phyloP scores from a whole-genome alignment of 2,113 vertebrate genomes.

The Calyptomena viridis region DNA sequence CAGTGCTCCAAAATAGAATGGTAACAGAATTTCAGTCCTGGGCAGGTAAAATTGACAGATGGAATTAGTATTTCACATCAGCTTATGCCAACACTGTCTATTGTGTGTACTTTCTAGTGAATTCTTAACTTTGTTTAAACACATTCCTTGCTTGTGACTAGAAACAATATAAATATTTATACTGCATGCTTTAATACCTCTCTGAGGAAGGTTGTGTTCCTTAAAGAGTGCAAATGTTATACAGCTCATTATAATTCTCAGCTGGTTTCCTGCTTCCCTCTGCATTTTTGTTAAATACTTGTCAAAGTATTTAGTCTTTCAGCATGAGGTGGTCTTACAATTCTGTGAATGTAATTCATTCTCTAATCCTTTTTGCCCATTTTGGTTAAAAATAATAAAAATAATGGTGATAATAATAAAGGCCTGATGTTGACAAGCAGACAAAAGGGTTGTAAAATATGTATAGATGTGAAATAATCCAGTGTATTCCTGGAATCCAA shows the following conservation, averaged over 20 bases:
- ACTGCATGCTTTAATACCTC: constrained; percentile 2
- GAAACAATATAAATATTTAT: constrained; percentile 35
- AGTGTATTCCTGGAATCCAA: not conserved
- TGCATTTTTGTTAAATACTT: constrained; percentile 38
- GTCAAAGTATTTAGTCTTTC: constrained; percentile 1
- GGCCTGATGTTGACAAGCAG: not conserved
- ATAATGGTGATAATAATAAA: not conserved
- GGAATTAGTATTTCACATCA: not conserved
- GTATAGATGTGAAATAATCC: not conserved
- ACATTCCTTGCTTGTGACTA: not conserved
- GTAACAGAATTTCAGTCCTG: not conserved
- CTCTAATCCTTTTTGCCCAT: not conserved
- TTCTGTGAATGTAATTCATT: not conserved
- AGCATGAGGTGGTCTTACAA: not conserved
- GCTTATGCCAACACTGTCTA: not conserved
- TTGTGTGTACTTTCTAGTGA: not conserved
- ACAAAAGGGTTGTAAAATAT: not conserved
- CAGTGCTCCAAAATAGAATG: not conserved
- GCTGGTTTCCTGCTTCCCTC: constrained; percentile 6
- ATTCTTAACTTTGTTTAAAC: not conserved
- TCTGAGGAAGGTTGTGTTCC: not conserved
- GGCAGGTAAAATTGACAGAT: not conserved
- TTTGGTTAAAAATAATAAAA: constrained; percentile 9
- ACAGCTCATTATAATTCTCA: constrained; percentile 26
- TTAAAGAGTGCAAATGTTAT: constrained; percentile 9